These are phyloP conservation scores for Odocoileus virginianus DNA, from an alignment of 2,113 vertebrate species.

Conservation along the genomic window DNA sequence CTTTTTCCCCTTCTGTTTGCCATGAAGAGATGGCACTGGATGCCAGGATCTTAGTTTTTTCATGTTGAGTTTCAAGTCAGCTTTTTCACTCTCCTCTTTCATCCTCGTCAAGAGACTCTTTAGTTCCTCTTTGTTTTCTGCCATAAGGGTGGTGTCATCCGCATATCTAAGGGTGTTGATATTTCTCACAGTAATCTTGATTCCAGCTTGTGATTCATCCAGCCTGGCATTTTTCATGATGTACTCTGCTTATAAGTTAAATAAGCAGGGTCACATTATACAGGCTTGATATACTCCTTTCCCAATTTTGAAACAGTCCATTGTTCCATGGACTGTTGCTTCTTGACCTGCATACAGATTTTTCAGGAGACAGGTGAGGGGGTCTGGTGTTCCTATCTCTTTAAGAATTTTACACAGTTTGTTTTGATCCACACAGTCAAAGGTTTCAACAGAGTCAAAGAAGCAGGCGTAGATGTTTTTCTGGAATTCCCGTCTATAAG, in stretches of 20 bases:
- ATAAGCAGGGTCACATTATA: not conserved
- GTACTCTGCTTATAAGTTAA: not conserved
- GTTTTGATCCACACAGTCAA: not conserved
- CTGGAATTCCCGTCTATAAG: not conserved
- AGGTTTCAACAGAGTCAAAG: not conserved
- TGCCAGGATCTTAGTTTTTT: not conserved
- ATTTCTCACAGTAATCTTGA: not conserved
- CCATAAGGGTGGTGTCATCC: not conserved
- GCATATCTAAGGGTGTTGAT: not conserved
- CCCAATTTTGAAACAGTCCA: not conserved
- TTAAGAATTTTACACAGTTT: not conserved
- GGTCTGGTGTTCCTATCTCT: not conserved
- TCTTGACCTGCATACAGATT: not conserved
- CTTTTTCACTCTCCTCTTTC: not conserved
- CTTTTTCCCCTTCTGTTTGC: not conserved
- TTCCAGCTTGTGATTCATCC: not conserved
- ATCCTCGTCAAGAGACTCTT: not conserved
- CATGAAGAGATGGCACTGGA: not conserved
- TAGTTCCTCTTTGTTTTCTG: not conserved
- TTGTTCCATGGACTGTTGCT: not conserved
- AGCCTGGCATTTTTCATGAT: not conserved
- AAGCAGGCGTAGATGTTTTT: not conserved
- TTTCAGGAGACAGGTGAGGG: not conserved
- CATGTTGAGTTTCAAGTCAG: not conserved
- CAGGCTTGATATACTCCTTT: not conserved